phyloP scores from a whole-genome alignment of 2,888 invertebrate species.

The Sialis fuliginosa region DNA sequence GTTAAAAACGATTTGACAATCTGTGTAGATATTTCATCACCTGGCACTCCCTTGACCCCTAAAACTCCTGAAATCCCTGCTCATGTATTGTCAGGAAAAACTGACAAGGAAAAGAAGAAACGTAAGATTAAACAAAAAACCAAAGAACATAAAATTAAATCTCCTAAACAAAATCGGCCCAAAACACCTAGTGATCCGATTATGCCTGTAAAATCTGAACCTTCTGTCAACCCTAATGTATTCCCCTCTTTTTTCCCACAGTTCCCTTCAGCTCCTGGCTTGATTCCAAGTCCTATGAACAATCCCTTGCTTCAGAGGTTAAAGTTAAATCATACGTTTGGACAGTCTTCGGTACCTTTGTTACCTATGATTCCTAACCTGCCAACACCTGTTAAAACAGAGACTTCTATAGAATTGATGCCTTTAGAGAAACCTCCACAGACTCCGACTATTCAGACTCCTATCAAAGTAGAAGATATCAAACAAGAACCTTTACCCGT shows the following conservation, averaged over 20 bases:
- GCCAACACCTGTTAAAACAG: constrained; percentile 1
- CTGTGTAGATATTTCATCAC: constrained; percentile 28
- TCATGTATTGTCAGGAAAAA: constrained; percentile 35
- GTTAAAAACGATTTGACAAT: constrained; percentile 15
- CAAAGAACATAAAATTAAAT: constrained; percentile 9
- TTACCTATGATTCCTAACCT: constrained; percentile 6
- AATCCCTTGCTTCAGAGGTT: constrained; percentile 32
- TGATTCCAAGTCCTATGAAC: constrained; percentile 38
- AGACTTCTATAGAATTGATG: not conserved
- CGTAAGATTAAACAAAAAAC: constrained; percentile 23
- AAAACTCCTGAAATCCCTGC: constrained; percentile 37
- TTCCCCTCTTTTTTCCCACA: constrained; percentile 30
- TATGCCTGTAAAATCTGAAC: constrained; percentile 10
- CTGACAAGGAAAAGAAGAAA: constrained; percentile 36
- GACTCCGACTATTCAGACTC: constrained; percentile 1
- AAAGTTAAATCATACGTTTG: constrained; percentile 28
- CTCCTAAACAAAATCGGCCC: constrained; percentile 13
- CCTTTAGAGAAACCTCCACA: not conserved
- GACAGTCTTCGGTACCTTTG: constrained; percentile 28
- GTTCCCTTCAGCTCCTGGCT: constrained; percentile 33
- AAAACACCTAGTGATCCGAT: constrained; percentile 22
- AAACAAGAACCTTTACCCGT: constrained; percentile 7
- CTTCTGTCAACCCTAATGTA: constrained; percentile 20
- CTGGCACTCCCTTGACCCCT: constrained; percentile 32
- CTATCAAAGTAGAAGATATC: not conserved